Conservation (phyloP, 2,888 invertebrate genomes). For the Platycnemis pennipes region DNA sequence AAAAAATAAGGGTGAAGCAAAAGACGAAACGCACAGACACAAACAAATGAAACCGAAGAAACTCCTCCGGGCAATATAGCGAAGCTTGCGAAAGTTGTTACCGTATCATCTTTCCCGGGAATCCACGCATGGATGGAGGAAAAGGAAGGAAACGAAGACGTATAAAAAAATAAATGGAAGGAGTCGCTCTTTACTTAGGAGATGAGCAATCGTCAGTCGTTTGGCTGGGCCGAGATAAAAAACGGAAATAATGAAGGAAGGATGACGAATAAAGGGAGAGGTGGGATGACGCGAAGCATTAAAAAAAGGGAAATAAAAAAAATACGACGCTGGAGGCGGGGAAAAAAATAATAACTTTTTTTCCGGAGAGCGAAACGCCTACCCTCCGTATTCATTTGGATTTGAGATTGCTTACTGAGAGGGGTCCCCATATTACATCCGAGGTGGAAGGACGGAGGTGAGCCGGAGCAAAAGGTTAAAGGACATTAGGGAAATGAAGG, state of each 20-base stretch:
- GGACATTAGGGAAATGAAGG: constrained; percentile 66
- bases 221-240: not conserved
- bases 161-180: not conserved
- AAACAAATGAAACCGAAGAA: not conserved
- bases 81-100: not conserved
- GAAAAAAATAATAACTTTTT: not conserved
- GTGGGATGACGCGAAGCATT: not conserved
- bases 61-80: not conserved
- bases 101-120: not conserved
- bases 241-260: not conserved
- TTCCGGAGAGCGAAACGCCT: not conserved
- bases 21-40: too few species aligned
- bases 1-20: too few species aligned
- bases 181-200: not conserved
- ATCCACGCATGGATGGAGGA: not conserved
- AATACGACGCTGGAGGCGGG: not conserved
- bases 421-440: constrained; percentile 14
- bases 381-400: constrained; percentile 1
- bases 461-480: constrained; percentile 28
- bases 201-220: constrained; percentile 35
- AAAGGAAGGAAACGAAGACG: not conserved
- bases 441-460: not conserved
- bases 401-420: constrained; percentile 21
- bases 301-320: not conserved
- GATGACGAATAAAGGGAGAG: not conserved